Percentiles rank a stretch among this genome's conserved stretches.
Evolutionary conservation across 2,113 vertebrate species (phyloP).

Genomic region (Sclerurus mexicanus): DNA sequence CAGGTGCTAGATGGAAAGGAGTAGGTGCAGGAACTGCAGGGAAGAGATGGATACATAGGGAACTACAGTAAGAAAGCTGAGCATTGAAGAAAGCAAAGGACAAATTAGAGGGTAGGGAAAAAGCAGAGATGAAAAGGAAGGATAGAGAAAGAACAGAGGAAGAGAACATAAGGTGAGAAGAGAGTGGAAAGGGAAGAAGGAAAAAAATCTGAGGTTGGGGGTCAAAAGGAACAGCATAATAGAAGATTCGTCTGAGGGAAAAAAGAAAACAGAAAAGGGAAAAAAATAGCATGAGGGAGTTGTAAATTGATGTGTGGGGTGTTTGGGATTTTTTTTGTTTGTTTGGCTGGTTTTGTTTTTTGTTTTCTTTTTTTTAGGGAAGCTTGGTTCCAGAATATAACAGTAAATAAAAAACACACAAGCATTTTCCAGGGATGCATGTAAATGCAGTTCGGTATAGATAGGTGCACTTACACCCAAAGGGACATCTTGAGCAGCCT

Average conservation of each 20-base stretch:
- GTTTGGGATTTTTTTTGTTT: too few relatives aligned
- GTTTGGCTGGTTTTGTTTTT: not conserved
- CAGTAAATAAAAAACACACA: not conserved
- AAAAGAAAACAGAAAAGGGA: not conserved
- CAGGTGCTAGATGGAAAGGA: not conserved
- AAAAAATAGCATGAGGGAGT: not conserved
- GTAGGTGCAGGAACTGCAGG: not conserved
- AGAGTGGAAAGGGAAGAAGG: not conserved
- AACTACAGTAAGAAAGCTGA: not conserved
- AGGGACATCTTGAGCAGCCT: conserved; percentile 3
- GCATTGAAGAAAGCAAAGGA: not conserved
- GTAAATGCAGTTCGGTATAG: not conserved
- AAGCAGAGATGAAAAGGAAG: not conserved
- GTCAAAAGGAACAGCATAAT: not conserved
- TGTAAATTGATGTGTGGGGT: not conserved
- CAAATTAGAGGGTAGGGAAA: not conserved
- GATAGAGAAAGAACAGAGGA: not conserved
- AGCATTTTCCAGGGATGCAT: not conserved
- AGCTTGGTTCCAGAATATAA: not conserved
- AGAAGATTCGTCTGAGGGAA: not conserved
- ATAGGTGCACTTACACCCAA: conserved; percentile 17
- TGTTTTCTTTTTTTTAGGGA: not conserved
- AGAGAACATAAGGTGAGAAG: not conserved
- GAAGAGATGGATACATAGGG: not conserved
- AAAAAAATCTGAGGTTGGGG: not conserved